These are phyloP conservation scores for Polypedilum pembai DNA, from an alignment of 1,140 invertebrate species.

Conservation along the genomic window DNA sequence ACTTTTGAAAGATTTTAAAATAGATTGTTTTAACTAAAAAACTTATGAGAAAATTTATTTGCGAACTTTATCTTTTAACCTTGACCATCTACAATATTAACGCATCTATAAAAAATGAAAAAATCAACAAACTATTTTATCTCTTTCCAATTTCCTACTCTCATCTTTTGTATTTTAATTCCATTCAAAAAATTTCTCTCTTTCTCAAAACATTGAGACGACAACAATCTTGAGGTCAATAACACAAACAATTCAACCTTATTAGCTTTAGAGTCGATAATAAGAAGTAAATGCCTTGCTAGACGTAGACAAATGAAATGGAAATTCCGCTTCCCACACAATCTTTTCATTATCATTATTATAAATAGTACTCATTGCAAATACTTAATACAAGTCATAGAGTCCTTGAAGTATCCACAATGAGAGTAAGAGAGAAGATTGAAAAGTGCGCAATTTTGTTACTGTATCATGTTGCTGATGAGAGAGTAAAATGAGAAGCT, in stretches of 20 bases:
- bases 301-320: background rate
- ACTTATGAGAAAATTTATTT: too few species aligned
- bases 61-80: too few species aligned
- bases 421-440: background rate
- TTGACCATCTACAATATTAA: too few species aligned
- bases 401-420: conserved; percentile 3
- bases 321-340: conserved; percentile 3
- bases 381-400: background rate
- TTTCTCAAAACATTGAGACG: background rate
- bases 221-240: background rate
- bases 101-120: too few species aligned
- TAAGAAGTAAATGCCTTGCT: background rate
- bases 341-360: background rate
- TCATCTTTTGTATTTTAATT: background rate
- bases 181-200: background rate
- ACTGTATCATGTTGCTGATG: background rate
- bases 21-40: too few species aligned
- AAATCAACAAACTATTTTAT: background rate
- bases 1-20: too few species aligned
- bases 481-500: background rate
- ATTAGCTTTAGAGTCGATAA: background rate
- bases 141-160: background rate
- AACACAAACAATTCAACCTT: background rate
- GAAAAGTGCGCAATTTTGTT: background rate
- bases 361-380: background rate